Evolutionary conservation across 2,797 vertebrate genomes (phyloP), one percentile per base, ranked within the genome.

Genomic region (Champsocephalus gunnari): DNA sequence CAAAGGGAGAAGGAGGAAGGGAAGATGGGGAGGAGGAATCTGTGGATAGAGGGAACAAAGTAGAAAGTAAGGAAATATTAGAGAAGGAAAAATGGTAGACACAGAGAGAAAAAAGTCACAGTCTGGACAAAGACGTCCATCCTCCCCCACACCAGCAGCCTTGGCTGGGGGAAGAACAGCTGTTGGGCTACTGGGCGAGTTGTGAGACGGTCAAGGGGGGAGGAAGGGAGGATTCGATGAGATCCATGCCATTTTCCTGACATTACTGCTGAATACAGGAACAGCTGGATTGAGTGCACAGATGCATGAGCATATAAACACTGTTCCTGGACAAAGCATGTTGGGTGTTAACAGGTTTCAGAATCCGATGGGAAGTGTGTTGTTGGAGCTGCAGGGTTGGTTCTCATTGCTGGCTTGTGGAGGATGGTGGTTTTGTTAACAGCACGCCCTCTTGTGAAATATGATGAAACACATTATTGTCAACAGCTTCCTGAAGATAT

Each of bases 171-270:
- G 82, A 78, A 71, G 85, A 89, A 87, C 93, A 93, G 90, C 92
- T 93, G 92, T 86, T 81, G 91, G 86, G 83, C 88, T 83, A 86
- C 84, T 79, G 87, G 89, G 78, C 43, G 49, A 87, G 83, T 81
- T 83, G 86, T 67, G 88, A 86, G 79, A 76, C 67, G 73, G 90
- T 90, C 90, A 90, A 88, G 83, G 86, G 81, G 51, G 66, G 61
- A 38, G 72, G 59, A 65, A 51, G 62, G n/a, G 45, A 67, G 70
- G 75, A 72, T 71, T 85, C 87, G 83, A 17, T 86, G 85, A 79
- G 86, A 88, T 76, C 55, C 64, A 55, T 81, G 82, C 66, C 84
- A 84, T 88, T 82, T 87, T 79, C 87, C 87, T 80, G 85, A 82
- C 76, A 79, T 85, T 84, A 72, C 28, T 73, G 72, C 66, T 74